Conservation (phyloP, 2,888 invertebrate genomes). For the Drosophila paramelanica region DNA sequence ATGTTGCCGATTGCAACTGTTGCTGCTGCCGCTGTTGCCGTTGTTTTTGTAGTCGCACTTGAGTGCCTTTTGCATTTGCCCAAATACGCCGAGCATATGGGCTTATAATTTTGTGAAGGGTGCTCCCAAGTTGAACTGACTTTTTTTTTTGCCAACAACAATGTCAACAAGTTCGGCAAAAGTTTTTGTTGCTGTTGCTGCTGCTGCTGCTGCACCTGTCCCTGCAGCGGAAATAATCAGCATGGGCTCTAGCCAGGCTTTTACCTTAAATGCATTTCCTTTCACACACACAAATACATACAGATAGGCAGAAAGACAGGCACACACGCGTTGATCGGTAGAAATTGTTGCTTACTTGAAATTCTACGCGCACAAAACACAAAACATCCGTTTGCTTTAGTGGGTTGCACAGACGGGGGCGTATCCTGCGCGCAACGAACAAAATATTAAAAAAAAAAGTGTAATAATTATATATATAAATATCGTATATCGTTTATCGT, state of each 20-base stretch:
- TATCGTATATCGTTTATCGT: slow-evolving; percentile 20
- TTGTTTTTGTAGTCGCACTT: slow-evolving; percentile 47
- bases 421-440: slow-evolving; percentile 39
- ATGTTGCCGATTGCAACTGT: slow-evolving; percentile 32
- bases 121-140: slow-evolving; percentile 15
- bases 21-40: slow-evolving; percentile 6
- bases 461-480: slow-evolving; percentile 5
- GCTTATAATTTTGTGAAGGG: slow-evolving; percentile 38
- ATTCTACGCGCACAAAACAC: slow-evolving; percentile 50
- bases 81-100: slow-evolving; percentile 23
- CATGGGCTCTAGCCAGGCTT: slow-evolving; percentile 29
- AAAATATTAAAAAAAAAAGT: slow-evolving; percentile 17
- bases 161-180: slow-evolving; percentile 36
- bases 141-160: slow-evolving; percentile 12
- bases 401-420: slow-evolving; percentile 10
- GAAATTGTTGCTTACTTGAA: slow-evolving; percentile 59
- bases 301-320: background rate
- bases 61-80: slow-evolving; percentile 50
- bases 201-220: slow-evolving; percentile 21
- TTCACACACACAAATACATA: slow-evolving; percentile 22
- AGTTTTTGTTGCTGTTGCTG: slow-evolving; percentile 20
- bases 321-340: slow-evolving; percentile 9
- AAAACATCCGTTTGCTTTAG: slow-evolving; percentile 7
- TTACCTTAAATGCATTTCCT: slow-evolving; percentile 49
- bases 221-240: slow-evolving; percentile 34